A percentile compares a stretch with the other conserved stretches of the same genome.
Evolutionary conservation across 2,888 invertebrate species (phyloP).

Genomic region (Opisthograptis luteolata): DNA sequence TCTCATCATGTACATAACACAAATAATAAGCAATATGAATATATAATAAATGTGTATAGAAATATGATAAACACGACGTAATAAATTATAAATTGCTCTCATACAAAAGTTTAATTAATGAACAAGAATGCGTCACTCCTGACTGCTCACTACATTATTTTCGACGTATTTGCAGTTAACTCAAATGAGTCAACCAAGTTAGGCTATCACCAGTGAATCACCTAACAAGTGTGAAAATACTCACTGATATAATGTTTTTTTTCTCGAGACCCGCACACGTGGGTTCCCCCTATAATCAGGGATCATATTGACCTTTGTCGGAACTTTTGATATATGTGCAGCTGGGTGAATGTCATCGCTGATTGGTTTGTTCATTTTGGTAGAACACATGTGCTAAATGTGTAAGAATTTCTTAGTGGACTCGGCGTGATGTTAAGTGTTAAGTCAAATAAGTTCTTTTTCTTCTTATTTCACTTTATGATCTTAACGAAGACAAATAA

Average conservation of each 20-base stretch:
- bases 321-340: slow-evolving; percentile 31
- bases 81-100: slow-evolving; percentile 27
- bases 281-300: slow-evolving; percentile 40
- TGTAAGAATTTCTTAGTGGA: neutral
- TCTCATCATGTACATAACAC: neutral
- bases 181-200: slow-evolving; percentile 67
- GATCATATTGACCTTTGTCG: slow-evolving; percentile 44
- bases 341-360: slow-evolving; percentile 30
- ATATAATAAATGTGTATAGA: neutral
- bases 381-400: slow-evolving; percentile 26
- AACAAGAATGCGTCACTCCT: slow-evolving; percentile 24
- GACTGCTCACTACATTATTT: slow-evolving; percentile 72
- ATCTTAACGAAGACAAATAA: neutral
- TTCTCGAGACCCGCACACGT: slow-evolving; percentile 34
- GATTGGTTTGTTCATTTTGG: slow-evolving; percentile 31
- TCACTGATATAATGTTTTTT: slow-evolving; percentile 25
- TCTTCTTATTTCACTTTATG: neutral
- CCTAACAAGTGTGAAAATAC: slow-evolving; percentile 27
- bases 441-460: neutral
- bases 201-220: slow-evolving; percentile 69
- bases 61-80: slow-evolving; percentile 6
- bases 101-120: slow-evolving; percentile 31
- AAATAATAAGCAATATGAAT: too few relatives aligned
- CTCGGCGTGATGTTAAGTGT: too few relatives aligned
- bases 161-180: slow-evolving; percentile 52